phyloP scores from a whole-genome alignment of 2,113 vertebrate species.

The Crotalus viridis region DNA sequence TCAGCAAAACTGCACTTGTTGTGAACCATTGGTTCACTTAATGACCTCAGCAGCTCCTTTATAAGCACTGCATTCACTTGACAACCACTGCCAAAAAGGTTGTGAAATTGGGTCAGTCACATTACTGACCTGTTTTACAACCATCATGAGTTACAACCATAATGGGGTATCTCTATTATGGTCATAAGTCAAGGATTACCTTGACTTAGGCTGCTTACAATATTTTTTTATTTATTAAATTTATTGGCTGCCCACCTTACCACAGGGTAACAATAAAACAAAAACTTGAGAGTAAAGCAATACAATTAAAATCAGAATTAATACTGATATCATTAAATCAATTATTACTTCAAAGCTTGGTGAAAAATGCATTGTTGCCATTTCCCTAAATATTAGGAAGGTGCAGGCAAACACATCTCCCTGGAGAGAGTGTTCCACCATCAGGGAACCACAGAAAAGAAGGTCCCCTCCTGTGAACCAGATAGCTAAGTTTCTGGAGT shows the following conservation, averaged over 20 bases:
- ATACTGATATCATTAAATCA: neutral
- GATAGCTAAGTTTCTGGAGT: neutral
- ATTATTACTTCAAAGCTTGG: neutral
- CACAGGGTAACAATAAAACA: neutral
- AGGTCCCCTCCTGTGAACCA: neutral
- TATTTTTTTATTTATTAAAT: neutral
- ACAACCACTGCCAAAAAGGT: neutral
- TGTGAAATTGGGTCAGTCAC: neutral
- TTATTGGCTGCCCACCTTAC: neutral
- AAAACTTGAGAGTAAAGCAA: neutral
- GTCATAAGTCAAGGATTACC: neutral
- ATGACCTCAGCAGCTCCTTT: neutral
- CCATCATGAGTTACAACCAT: neutral
- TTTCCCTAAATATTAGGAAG: neutral
- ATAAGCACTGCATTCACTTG: neutral
- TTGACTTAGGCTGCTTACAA: neutral
- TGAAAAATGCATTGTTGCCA: neutral
- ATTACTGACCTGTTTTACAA: neutral
- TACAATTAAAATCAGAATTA: neutral
- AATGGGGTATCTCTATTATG: neutral
- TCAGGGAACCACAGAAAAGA: neutral
- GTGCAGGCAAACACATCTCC: neutral
- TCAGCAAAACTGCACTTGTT: neutral
- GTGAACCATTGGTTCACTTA: neutral
- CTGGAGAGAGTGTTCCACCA: neutral